Percentiles rank a stretch among this genome's conserved stretches.
phyloP scores from a whole-genome alignment of 2,797 vertebrate genomes.

The Iguana delicatissima region DNA sequence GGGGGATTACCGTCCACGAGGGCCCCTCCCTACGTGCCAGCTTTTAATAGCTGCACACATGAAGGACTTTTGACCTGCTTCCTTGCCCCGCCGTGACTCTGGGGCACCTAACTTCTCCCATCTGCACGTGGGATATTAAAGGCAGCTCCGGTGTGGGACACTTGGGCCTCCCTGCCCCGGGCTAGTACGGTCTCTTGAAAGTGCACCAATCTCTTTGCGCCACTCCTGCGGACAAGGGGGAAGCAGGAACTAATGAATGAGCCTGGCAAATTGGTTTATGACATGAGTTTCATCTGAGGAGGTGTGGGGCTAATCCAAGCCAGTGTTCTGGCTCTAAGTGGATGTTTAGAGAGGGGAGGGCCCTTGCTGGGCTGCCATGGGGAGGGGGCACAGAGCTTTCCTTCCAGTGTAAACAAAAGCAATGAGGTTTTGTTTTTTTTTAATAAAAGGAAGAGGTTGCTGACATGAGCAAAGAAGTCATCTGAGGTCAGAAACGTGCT shows the following conservation, averaged over 20 bases:
- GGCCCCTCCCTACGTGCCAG: background rate
- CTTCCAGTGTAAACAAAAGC: background rate
- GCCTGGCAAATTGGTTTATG: background rate
- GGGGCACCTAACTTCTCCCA: background rate
- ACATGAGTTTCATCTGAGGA: background rate
- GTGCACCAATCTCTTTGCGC: no score
- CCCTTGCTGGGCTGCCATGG: background rate
- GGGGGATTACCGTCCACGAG: no score
- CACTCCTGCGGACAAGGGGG: background rate
- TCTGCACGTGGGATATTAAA: background rate
- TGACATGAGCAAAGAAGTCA: constrained; percentile 34
- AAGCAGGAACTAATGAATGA: background rate
- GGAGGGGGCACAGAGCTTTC: background rate
- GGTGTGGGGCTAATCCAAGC: background rate
- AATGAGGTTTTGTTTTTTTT: background rate
- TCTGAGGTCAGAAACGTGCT: constrained; percentile 20
- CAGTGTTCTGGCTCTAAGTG: background rate
- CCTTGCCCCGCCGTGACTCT: background rate
- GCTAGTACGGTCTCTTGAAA: background rate
- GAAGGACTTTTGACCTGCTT: background rate
- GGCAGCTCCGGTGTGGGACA: background rate
- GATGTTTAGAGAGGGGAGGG: background rate
- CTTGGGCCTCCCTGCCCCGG: background rate
- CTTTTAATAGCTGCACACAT: background rate
- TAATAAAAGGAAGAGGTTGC: background rate